A percentile compares a stretch with the other conserved stretches of the same genome.
Conservation (phyloP, 2,113 vertebrate genomes). For the Taxidea taxus region DNA sequence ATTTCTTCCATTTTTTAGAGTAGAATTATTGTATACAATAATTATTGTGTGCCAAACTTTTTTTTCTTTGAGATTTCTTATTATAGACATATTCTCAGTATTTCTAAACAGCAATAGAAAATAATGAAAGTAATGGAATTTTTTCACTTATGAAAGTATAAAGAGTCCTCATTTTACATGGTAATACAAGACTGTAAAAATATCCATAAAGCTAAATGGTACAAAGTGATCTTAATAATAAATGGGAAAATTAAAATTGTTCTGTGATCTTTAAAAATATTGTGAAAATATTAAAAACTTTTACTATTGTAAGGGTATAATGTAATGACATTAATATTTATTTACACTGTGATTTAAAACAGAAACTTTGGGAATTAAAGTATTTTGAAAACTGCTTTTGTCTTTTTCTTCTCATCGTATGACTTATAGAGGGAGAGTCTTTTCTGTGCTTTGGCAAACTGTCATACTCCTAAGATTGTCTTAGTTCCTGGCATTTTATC, state of each 20-base stretch:
- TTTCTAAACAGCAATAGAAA: neutral
- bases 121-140: neutral
- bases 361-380: neutral
- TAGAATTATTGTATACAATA: neutral
- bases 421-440: neutral
- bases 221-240: neutral
- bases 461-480: neutral
- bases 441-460: neutral
- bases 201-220: neutral
- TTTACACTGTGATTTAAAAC: neutral
- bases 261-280: neutral
- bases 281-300: neutral
- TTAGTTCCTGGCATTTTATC: neutral
- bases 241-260: neutral
- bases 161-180: neutral
- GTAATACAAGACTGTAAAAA: neutral
- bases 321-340: neutral
- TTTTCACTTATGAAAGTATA: neutral
- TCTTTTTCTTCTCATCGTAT: neutral
- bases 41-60: neutral
- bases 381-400: neutral
- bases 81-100: neutral
- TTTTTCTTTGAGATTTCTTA: neutral
- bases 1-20: no score
- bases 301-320: neutral